Base-by-base conservation (phyloP, 2,113 vertebrate species). In the Regulus satrapa region DNA sequence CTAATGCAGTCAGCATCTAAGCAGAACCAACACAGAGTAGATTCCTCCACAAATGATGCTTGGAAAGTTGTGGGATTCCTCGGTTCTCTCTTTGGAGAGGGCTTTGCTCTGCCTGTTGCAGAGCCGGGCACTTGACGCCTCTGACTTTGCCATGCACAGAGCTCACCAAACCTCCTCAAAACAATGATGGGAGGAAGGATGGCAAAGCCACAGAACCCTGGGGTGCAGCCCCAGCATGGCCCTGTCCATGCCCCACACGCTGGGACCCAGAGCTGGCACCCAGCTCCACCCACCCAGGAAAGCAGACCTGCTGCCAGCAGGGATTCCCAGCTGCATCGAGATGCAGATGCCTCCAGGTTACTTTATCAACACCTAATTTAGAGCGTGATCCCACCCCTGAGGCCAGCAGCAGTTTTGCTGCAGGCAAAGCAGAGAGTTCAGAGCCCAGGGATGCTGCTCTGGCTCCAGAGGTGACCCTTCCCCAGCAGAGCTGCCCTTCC, bases 111-210 rank as follows among this genome's bases (percentile, higher is more conserved):
- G 36, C 75, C 72, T 9, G 6, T 1, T 25, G 28, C 45, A 38
- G 41, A 36, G 11, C 4, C 2, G 10, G 24, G 29, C 41, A 4
- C 32, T 7, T 5, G 4, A 5, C 24, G 36, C 8, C 59, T 43
- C 45, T 15, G 38, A 32, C 28, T 31, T 13, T 10, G 9, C 9
- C 15, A 2, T 0, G 6, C 11, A 6, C 77, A 36, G 1, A 67
- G n/a, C 29, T 49, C 67, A 21, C 34, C 69, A n/a, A 55, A 23
- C 12, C 48, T 38, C 17, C 71, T 13, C 13, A 31, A 2, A 2
- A 8, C 1, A 5, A 1, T 0, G 31, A 2, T 0, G 8, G 21
- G 5, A 18, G 9, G 34, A 12, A 34, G 3, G 10, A 6, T 1
- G 31, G 52, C 7, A 52, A 51, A 83, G 40, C 34, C 58, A 7